phyloP scores from a whole-genome alignment of 2,888 invertebrate genomes.

The Cheilosia grossa region DNA sequence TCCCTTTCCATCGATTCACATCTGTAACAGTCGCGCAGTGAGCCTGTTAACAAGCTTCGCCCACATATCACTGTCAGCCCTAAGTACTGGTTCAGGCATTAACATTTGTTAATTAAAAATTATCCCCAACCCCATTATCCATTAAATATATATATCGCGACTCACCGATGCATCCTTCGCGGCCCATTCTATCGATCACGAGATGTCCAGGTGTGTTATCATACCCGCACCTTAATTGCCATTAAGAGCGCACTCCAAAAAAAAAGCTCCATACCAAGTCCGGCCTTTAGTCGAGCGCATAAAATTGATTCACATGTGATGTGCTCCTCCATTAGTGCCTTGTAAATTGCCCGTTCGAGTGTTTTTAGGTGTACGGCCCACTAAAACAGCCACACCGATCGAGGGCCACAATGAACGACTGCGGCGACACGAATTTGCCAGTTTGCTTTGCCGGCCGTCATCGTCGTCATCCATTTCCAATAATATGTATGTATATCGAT shows the following conservation, averaged over 20 bases:
- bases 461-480: constrained; percentile 34
- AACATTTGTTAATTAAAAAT: constrained; percentile 67
- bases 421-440: constrained; percentile 58
- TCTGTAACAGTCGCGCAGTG: background rate
- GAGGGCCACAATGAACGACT: constrained; percentile 18
- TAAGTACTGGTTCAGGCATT: constrained; percentile 54
- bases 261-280: constrained; percentile 30
- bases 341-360: constrained; percentile 67
- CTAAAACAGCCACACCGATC: constrained; percentile 46
- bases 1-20: background rate
- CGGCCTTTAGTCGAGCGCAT: constrained; percentile 25
- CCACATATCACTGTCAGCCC: constrained; percentile 63
- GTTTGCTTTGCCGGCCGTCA: constrained; percentile 31
- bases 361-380: constrained; percentile 53
- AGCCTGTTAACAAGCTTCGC: constrained; percentile 27
- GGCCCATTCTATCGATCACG: constrained; percentile 29
- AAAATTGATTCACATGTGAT: constrained; percentile 69
- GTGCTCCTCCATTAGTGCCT: constrained; percentile 63
- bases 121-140: constrained; percentile 41
- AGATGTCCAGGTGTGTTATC: constrained; percentile 59
- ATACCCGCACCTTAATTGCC: constrained; percentile 51
- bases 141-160: constrained; percentile 9
- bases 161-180: constrained; percentile 5
- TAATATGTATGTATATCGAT: constrained; percentile 42
- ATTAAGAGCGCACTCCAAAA: constrained; percentile 65